Conservation (phyloP, 2,888 invertebrate species). For the Tipula helvola region DNA sequence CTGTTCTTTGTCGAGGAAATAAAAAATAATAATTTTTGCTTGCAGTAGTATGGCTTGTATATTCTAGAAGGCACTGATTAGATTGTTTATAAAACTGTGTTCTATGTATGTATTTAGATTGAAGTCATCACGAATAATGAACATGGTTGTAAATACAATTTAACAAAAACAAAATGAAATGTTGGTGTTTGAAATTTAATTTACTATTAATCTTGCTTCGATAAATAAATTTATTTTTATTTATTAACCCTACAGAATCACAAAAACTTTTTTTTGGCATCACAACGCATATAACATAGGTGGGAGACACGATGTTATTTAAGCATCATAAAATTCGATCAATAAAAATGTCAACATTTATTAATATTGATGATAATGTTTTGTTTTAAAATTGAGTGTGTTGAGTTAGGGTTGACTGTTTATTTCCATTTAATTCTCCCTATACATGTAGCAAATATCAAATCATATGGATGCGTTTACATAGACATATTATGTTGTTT, state of each 20-base stretch:
- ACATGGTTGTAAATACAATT: background rate
- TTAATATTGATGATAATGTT: background rate
- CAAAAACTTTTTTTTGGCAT: background rate
- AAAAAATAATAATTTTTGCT: no score
- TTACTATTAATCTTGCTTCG: background rate
- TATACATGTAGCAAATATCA: background rate
- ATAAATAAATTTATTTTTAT: background rate
- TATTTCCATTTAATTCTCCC: background rate
- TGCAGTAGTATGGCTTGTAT: no score
- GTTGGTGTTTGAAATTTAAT: background rate
- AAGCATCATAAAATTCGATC: background rate
- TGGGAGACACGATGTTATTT: background rate
- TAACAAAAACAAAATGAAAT: background rate
- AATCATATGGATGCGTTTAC: background rate
- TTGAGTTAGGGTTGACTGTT: background rate
- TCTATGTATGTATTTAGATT: background rate
- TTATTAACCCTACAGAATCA: background rate
- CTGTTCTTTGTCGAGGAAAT: no score
- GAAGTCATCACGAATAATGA: background rate
- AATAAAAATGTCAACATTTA: background rate
- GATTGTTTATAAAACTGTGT: no score
- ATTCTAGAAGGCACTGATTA: no score
- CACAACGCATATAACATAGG: background rate
- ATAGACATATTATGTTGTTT: background rate
- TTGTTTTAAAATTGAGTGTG: background rate